A percentile compares a stretch with the other conserved stretches of the same genome.
These are phyloP conservation scores for Drosophila pegasa DNA, from an alignment of 2,888 invertebrate genomes.

Conservation along the genomic window DNA sequence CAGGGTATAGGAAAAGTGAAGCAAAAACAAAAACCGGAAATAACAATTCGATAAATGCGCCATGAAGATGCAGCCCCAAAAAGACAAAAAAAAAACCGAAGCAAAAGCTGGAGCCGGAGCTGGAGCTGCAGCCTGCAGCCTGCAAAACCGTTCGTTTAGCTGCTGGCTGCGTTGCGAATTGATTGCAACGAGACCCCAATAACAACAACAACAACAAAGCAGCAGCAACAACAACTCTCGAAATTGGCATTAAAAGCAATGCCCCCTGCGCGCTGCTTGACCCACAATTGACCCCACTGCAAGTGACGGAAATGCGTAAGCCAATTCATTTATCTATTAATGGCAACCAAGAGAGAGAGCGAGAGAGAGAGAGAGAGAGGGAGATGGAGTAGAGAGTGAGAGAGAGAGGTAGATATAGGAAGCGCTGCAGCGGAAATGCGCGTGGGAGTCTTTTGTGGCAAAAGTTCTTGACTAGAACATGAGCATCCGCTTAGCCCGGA, in stretches of 20 bases:
- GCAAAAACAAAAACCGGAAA: slow-evolving; percentile 70
- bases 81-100: slow-evolving; percentile 1
- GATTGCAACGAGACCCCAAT: slow-evolving; percentile 49
- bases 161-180: slow-evolving; percentile 64
- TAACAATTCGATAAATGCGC: slow-evolving; percentile 80
- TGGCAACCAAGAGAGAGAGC: slow-evolving; percentile 25
- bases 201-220: slow-evolving; percentile 19
- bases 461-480: slow-evolving; percentile 30
- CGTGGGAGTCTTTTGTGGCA: slow-evolving; percentile 63
- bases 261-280: slow-evolving; percentile 25
- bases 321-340: slow-evolving; percentile 74
- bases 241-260: slow-evolving; percentile 51
- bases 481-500: slow-evolving; percentile 46
- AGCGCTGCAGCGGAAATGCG: slow-evolving; percentile 60
- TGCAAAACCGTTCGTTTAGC: slow-evolving; percentile 55
- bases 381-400: slow-evolving; percentile 9
- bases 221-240: slow-evolving; percentile 16
- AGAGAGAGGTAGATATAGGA: background rate
- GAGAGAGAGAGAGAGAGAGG: slow-evolving; percentile 6
- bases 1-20: slow-evolving; percentile 16
- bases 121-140: background rate
- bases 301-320: slow-evolving; percentile 71
- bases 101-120: slow-evolving; percentile 8
- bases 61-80: slow-evolving; percentile 61
- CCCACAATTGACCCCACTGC: slow-evolving; percentile 11